Conservation (phyloP, 2,888 invertebrate species). For the Papilio protenor region DNA sequence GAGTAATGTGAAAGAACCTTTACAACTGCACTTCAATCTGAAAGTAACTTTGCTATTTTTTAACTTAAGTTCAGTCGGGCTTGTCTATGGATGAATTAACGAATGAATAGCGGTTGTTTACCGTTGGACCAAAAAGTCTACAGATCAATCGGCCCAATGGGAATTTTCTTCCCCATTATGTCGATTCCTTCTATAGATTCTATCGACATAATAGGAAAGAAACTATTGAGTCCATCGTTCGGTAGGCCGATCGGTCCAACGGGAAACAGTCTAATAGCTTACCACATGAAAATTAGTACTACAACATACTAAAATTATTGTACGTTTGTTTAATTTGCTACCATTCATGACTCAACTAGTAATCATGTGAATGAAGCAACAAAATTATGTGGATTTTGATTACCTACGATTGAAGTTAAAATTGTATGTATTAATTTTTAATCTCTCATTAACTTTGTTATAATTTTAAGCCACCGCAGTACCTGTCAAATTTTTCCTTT, state of each 20-base stretch:
- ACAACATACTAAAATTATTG: constrained; percentile 3
- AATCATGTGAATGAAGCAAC: background rate
- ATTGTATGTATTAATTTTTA: background rate
- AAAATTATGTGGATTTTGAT: background rate
- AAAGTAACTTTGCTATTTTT: constrained; percentile 6
- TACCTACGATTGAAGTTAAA: background rate
- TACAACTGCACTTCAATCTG: background rate
- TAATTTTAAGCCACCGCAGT: too few species aligned
- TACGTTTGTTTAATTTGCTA: constrained; percentile 17
- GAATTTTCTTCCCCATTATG: too few species aligned
- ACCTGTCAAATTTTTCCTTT: background rate
- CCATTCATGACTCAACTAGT: constrained; percentile 1
- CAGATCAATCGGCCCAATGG: too few species aligned
- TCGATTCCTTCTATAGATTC: too few species aligned
- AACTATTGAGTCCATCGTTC: too few species aligned
- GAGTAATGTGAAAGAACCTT: background rate
- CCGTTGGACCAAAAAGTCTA: too few species aligned
- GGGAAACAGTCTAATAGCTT: background rate
- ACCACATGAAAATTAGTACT: background rate
- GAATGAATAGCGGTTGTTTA: too few species aligned
- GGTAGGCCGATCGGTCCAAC: background rate
- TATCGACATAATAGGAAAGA: too few species aligned
- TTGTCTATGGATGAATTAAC: too few species aligned
- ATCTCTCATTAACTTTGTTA: too few species aligned
- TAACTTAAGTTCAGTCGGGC: background rate